Evolutionary conservation across 2,797 vertebrate species (phyloP), one percentile per base, ranked within the genome.

Genomic region (Siniperca obscura): DNA sequence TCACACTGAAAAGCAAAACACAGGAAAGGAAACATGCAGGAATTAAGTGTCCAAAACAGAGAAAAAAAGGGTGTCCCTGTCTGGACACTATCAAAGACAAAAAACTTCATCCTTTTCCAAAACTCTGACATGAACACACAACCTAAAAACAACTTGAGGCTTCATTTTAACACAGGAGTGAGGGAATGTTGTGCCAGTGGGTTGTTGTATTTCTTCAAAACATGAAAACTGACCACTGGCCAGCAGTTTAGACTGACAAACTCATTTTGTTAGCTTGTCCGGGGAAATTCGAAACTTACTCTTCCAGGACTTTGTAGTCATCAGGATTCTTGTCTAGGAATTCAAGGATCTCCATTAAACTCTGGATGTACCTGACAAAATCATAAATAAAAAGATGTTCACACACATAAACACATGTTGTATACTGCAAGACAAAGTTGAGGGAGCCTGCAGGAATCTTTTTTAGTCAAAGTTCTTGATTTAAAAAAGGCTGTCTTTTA

Each of bases 321-420:
- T 98, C 96, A 0, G 98, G 96, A 90, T 96, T 97, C 90, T 93
- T 95, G 86, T 98, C 96, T 9, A 98, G 91, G 86, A 98, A 99
- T 21, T 96, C 95, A 82, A 99, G 97, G 89, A 99, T 97, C 81
- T 99, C 98, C 95, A 98, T 93, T 84, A 99, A 95, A 90, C 98
- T 99, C 94, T 98, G 97, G 56, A 97, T 96, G 16, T 99, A 99
- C 98, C 98, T 99, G 84, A 70, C 2, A 86, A 61, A 44, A 70
- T 22, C 22, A 86, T 0, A 62, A 44, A 67, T 0, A 74, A 46
- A 76, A 46, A 82, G n/a, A 44, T 14, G 19, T 17, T 56, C 30
- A 80, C 50, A 72, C 14, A 72, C 27, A 60, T 4, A 59, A 21
- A 67, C 5, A 50, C 0, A 10, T 44, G 42, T 7, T 25, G 6